These are phyloP conservation scores for Ranitomeya variabilis DNA, from an alignment of 2,113 vertebrate genomes.

Conservation along the genomic window DNA sequence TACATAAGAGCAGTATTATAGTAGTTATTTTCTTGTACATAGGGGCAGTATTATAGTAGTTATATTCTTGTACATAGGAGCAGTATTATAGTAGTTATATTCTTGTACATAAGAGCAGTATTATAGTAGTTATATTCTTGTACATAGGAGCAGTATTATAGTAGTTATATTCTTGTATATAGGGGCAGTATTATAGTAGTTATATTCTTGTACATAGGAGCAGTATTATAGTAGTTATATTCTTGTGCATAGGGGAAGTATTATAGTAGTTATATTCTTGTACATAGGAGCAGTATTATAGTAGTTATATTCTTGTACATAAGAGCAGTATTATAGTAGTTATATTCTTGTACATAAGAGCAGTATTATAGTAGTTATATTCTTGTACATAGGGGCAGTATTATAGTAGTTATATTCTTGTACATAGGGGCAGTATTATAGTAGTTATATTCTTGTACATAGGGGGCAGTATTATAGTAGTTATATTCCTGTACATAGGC, in stretches of 20 bases:
- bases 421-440: not conserved
- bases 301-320: too few relatives aligned
- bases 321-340: not conserved
- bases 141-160: not conserved
- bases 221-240: too few relatives aligned
- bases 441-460: conserved; percentile 2
- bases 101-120: not conserved
- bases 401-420: not conserved
- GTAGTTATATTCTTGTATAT: not conserved
- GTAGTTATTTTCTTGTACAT: too few relatives aligned
- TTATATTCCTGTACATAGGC: conserved; percentile 14
- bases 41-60: not conserved
- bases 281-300: too few relatives aligned
- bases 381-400: not conserved
- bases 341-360: too few relatives aligned
- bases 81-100: not conserved
- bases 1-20: too few relatives aligned
- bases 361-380: too few relatives aligned
- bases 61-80: not conserved
- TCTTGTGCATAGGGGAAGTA: too few relatives aligned
- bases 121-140: conserved; percentile 6
- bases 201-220: too few relatives aligned
- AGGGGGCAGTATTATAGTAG: not conserved
- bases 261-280: too few relatives aligned
- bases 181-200: too few relatives aligned